Base-by-base conservation (phyloP, 1,140 invertebrate genomes). In the Pseudomyrmex concolor region DNA sequence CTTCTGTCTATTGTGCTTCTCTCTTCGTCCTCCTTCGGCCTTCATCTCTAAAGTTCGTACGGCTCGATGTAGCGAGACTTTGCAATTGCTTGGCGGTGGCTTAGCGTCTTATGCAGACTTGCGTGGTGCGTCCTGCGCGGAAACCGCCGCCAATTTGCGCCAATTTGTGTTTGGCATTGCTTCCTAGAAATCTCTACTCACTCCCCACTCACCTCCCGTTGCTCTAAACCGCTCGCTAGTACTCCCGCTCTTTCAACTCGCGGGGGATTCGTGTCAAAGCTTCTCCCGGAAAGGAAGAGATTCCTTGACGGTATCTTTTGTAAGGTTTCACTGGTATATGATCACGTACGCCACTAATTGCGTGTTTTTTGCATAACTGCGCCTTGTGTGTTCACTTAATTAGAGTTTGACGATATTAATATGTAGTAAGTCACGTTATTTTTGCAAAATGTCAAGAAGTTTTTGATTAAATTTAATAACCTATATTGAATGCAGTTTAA, bases 81-180 rank as follows among this genome's bases (percentile, higher is more conserved):
- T 91, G 93, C 86, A 93, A 94, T 94, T 93, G 93, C 93, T 93
- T 92, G 91, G 90, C 91, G 91, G 90, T 92, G 91, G 92, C 93
- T 94, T 93, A 93, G 90, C 91, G 89, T 92, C 90, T 91, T 88
- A 86, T 86, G 86, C 90, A 91, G 86, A 66, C 84, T 89, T 64
- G 64, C 83, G 64, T 57, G 19, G 59, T 62, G 76, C 84, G 86
- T 86, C 83, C 90, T 91, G 90, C 90, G 91, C 89, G 90, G 87
- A 90, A 91, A 88, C 91, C 89, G 87, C 88, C 89, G 88, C 91
- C 93, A 94, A 94, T 94, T 94, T 94, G 90, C 90, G 90, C 92
- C 91, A 93, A 93, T 93, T 93, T 93, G 90, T 91, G 90, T 93
- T 91, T 88, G 90, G 87, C 92, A 90, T 92, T 91, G 90, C 91